Evolutionary conservation across 1,140 invertebrate genomes (phyloP).

Genomic region (Meloidogyne hapla): DNA sequence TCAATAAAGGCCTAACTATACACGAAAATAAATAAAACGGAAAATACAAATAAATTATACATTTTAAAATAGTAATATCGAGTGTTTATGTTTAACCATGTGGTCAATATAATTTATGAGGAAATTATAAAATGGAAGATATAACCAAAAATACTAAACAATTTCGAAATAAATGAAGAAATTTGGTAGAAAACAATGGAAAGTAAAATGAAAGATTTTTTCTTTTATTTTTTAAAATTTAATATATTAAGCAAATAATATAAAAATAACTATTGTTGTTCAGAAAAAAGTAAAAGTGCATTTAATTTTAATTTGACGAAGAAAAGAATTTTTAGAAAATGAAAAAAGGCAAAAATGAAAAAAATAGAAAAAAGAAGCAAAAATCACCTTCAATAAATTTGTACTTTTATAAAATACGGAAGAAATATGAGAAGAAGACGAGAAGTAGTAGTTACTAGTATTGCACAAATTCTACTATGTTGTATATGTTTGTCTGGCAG

Average conservation of each 20-base stretch:
- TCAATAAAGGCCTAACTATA: no score
- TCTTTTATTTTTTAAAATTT: not conserved
- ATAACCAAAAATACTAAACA: no score
- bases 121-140: no score
- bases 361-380: not conserved
- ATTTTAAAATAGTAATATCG: no score
- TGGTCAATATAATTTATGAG: no score
- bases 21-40: no score
- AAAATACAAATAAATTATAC: no score
- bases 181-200: no score
- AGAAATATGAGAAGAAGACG: not conserved
- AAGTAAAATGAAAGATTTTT: no score
- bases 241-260: constrained; percentile 4
- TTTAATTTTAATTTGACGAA: not conserved
- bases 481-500: not conserved
- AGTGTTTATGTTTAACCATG: no score
- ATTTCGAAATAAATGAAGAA: no score
- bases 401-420: constrained; percentile 1
- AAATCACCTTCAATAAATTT: not conserved
- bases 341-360: not conserved
- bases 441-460: not conserved
- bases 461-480: no score
- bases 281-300: not conserved
- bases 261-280: not conserved
- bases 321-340: not conserved